Base-by-base conservation (phyloP, 1,140 invertebrate species). In the Thaumatotibia leucotreta region DNA sequence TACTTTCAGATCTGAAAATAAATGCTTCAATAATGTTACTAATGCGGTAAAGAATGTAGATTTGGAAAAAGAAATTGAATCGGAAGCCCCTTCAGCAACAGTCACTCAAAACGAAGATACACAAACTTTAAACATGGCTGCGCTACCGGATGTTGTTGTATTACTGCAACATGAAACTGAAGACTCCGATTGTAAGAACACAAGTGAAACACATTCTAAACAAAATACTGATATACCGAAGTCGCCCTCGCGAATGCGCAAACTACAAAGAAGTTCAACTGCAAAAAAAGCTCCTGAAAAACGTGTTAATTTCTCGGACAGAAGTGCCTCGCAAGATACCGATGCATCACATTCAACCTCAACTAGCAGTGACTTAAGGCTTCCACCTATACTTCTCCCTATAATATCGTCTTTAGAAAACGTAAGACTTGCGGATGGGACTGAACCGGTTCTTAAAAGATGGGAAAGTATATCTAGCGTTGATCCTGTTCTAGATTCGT, bases 311-410 rank as follows among this genome's bases (percentile, higher is more conserved):
- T 91, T 92, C 74, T 88, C 89, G 20, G 85, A 88, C 61, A 79
- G 92, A 75, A 93, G 91, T 63, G 84, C 85, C 1, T 93, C 92
- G n/a, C 92, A 93, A 78, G 92, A 93, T 29, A 93, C 92, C 8
- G 92, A 93, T 64, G 88, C 80, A 14, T 93, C 92, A 3, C 90
- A 92, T 68, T 91, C 89, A 2, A 92, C 86, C 32, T 89, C 90
- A 14, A 91, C 89, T 4, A 92, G 86, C 68, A 92, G 89, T 70
- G 93, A 94, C 69, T 86, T 92, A 49, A 89, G 93, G 77, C 81
- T 96, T 31, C 95, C 95, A 31, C 95, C 94, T 11, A 95, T 96
- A 80, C 86, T 96, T 69, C 84, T 94, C 17, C 94, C 94, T 20
- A 94, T 95, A 24, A 92, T 91, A 68, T 92, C 92, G 69, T 90